Evolutionary conservation across 2,888 invertebrate genomes (phyloP).

Genomic region (Cotesia congregata): DNA sequence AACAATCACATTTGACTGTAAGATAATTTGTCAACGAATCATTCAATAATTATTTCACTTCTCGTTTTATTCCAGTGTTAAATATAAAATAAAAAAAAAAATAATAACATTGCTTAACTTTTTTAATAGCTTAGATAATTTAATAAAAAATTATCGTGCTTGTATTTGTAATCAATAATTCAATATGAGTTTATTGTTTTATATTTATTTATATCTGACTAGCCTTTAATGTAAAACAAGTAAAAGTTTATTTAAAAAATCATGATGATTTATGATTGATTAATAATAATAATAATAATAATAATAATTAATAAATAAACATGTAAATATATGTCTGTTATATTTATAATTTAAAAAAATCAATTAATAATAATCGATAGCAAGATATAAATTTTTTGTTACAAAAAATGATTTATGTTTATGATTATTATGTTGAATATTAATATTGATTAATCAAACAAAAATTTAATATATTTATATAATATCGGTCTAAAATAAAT

Average conservation of each 20-base stretch:
- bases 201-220: background rate
- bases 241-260: background rate
- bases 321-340: background rate
- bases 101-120: background rate
- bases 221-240: background rate
- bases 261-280: background rate
- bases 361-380: no score
- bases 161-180: background rate
- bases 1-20: conserved; percentile 69
- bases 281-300: background rate
- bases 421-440: background rate
- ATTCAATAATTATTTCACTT: background rate
- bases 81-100: background rate
- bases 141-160: background rate
- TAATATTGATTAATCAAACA: no score
- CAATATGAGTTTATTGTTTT: no score
- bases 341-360: background rate
- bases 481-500: background rate
- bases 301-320: background rate
- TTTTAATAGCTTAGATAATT: conserved; percentile 7
- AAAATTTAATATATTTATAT: background rate
- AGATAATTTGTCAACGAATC: conserved; percentile 39
- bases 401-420: background rate
- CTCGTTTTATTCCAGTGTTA: background rate
- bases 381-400: background rate